Conservation (phyloP, 2,113 vertebrate species). For the Gnathonemus longibarbis region DNA sequence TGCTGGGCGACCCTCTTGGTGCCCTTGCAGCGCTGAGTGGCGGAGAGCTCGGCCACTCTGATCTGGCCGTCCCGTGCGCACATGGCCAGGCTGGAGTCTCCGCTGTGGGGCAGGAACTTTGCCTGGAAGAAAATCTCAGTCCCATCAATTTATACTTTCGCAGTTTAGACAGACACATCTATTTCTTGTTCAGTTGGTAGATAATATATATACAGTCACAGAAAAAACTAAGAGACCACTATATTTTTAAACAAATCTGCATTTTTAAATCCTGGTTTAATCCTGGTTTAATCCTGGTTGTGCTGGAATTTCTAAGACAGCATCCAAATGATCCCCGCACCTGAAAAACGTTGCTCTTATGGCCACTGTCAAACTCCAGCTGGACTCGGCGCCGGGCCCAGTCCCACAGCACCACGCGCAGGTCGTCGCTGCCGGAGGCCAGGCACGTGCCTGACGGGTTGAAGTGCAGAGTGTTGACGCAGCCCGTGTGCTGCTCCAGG, state of each 20-base stretch:
- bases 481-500: conserved; percentile 82
- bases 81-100: conserved; percentile 90
- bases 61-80: conserved; percentile 92
- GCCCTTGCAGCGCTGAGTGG: conserved; percentile 90
- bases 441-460: conserved; percentile 86
- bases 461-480: conserved; percentile 95
- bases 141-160: background rate
- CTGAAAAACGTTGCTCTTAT: conserved; percentile 97
- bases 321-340: conserved; percentile 41
- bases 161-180: background rate
- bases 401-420: conserved; percentile 90
- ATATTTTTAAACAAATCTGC: too few relatives aligned
- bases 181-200: background rate
- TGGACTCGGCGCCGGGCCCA: conserved; percentile 75
- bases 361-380: conserved; percentile 89
- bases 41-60: conserved; percentile 84
- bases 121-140: conserved; percentile 57
- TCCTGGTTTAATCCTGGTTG: too few relatives aligned
- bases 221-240: too few relatives aligned
- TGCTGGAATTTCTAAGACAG: too few relatives aligned
- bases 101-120: conserved; percentile 94
- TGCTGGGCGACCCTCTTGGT: conserved; percentile 92
- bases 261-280: too few relatives aligned
- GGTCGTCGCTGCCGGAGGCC: conserved; percentile 90
- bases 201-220: background rate